Percentiles rank a stretch among this genome's conserved stretches.
phyloP scores from a whole-genome alignment of 2,797 vertebrate species.

The Onychomys leucogaster region DNA sequence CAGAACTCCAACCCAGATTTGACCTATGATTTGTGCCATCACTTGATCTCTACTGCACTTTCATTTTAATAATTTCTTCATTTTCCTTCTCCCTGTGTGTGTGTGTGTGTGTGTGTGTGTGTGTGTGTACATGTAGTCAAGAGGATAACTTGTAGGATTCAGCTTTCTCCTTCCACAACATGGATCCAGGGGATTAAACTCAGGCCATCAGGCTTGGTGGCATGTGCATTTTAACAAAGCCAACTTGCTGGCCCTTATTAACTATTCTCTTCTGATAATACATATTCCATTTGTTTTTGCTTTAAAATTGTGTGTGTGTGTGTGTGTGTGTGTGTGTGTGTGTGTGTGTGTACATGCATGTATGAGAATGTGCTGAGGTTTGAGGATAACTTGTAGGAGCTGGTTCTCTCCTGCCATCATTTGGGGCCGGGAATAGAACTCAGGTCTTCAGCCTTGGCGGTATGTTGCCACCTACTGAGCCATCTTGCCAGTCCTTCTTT shows the following conservation, averaged over 20 bases:
- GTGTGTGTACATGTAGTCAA: background rate
- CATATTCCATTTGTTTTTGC: background rate
- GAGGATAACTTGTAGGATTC: background rate
- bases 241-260: background rate
- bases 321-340: background rate
- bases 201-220: too few species aligned
- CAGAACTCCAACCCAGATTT: constrained; percentile 19
- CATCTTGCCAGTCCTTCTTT: background rate
- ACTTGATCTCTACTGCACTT: background rate
- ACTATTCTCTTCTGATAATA: background rate
- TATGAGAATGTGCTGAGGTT: background rate
- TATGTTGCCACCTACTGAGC: background rate
- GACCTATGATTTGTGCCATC: background rate
- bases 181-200: background rate
- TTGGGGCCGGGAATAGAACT: background rate
- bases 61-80: background rate
- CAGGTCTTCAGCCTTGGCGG: background rate
- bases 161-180: background rate
- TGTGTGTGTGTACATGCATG: too few species aligned
- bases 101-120: background rate
- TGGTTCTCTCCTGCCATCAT: background rate
- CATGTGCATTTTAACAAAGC: background rate
- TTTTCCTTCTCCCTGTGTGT: background rate
- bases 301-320: background rate
- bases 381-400: background rate